phyloP scores from a whole-genome alignment of 1,140 invertebrate species.

The Hermetia illucens region DNA sequence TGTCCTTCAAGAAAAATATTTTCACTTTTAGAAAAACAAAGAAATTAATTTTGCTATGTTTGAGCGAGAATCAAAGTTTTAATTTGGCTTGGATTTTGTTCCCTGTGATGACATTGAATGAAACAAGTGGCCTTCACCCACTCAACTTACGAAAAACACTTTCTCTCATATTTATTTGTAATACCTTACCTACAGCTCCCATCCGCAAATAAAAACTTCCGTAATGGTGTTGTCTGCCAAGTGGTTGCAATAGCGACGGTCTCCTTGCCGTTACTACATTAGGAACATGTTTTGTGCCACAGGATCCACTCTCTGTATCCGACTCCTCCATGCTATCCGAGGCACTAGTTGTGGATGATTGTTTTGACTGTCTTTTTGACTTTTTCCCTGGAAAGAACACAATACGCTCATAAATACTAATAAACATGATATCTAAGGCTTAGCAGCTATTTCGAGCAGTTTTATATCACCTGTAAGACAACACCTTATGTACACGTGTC shows the following conservation, averaged over 20 bases:
- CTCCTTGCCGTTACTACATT: constrained; percentile 25
- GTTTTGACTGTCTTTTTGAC: not conserved
- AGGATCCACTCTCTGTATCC: constrained; percentile 35
- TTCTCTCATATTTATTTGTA: no score
- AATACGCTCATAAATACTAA: not conserved
- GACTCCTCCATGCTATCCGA: constrained; percentile 36
- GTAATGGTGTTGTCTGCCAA: constrained; percentile 54
- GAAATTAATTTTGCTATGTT: not conserved
- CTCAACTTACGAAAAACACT: not conserved
- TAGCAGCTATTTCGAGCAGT: no score
- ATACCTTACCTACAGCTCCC: constrained; percentile 72
- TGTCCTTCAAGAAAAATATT: no score
- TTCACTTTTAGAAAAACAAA: no score
- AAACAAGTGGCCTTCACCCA: no score
- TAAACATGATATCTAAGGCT: no score
- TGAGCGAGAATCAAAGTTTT: not conserved
- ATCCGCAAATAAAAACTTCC: constrained; percentile 87
- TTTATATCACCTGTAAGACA: no score
- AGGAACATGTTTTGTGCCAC: constrained; percentile 33
- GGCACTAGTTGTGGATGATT: constrained; percentile 11
- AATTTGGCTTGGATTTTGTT: no score
- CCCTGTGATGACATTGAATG: no score
- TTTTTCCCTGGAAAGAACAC: not conserved
- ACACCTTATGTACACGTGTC: no score
- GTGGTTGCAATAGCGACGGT: constrained; percentile 31